Percentiles rank a stretch among this genome's conserved stretches.
Conservation (phyloP, 2,113 vertebrate species). For the Silurus asotus region DNA sequence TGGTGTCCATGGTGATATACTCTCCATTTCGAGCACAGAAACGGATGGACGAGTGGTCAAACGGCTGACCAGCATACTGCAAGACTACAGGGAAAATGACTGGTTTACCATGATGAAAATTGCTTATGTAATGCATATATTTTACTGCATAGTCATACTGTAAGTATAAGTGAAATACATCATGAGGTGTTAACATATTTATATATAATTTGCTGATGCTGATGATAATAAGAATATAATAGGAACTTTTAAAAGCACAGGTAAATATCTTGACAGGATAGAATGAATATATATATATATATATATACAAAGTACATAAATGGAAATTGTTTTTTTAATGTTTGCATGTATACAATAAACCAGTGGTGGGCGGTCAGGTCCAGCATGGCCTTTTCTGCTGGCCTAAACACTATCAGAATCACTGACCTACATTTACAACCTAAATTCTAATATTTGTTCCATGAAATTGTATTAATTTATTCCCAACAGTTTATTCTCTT, state of each 20-base stretch:
- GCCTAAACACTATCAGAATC: too few species aligned
- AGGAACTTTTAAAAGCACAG: neutral
- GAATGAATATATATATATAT: neutral
- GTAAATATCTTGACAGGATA: neutral
- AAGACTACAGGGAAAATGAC: slow-evolving; percentile 71
- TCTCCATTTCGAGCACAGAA: slow-evolving; percentile 90
- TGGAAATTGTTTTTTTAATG: neutral
- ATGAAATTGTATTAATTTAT: too few species aligned
- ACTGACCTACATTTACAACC: too few species aligned
- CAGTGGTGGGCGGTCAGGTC: too few species aligned
- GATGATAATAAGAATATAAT: neutral
- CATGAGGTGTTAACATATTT: neutral
- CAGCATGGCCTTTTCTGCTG: too few species aligned
- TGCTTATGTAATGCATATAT: neutral
- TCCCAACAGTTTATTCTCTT: too few species aligned
- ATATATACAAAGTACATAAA: neutral
- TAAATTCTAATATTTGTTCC: too few species aligned
- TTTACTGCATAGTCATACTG: neutral
- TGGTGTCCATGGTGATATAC: slow-evolving; percentile 90
- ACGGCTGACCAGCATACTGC: slow-evolving; percentile 87
- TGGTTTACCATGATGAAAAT: neutral
- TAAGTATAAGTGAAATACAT: neutral
- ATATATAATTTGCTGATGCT: too few species aligned
- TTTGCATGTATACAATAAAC: neutral
- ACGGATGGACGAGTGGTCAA: slow-evolving; percentile 89